Evolutionary conservation across 23 tunicate genomes (phyloP), one percentile per base, ranked within the genome.

Genomic region (Ciona savignyi): DNA sequence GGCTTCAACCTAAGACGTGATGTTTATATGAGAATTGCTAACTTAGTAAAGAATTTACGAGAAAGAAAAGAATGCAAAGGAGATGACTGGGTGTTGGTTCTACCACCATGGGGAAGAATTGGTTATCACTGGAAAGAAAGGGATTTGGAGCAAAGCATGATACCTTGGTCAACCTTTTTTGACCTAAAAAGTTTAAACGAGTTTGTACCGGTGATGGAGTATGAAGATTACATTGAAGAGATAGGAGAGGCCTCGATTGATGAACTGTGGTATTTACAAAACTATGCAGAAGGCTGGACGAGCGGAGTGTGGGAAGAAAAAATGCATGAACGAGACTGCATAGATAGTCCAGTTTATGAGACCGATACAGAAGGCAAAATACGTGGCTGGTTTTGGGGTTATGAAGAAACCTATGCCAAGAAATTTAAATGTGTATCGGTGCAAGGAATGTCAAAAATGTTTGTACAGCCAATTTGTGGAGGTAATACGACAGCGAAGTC

Each of bases 91-190:
- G 87, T 85, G 22, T 60, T 94, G 34, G 99, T 94, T 34, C 74
- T 94, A 35, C 99, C 99, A n/a, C 95, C 99, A 25, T 94, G 99
- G 99, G 99, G 99, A 25, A 74, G 99, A 64, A 94, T 94, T 25
- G 89, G 99, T 3, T 94, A 87, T 62, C 99, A 94, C 66, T 94
- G 99, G 99, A 87, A 83, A 70, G 99, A 94, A 30, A 63, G 69
- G 34, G 83, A 79, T 35, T 68, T 94, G 86, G 99, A 94, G 31
- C 99, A 94, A 66, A 86, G 95, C 34, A 49, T 66, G 34, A 86
- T 85, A 2, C 77, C 81, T 19, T 91, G 97, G 97, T 91, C 97
- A 49, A 77, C 61, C 51, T 91, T 91, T 72, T 91, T 91, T 76
- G 86, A 91, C 71, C 72, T 91, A 56, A 62, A 71, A 66, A 91